Evolutionary conservation across 2,888 invertebrate genomes (phyloP).

Genomic region (Heliconius sara): DNA sequence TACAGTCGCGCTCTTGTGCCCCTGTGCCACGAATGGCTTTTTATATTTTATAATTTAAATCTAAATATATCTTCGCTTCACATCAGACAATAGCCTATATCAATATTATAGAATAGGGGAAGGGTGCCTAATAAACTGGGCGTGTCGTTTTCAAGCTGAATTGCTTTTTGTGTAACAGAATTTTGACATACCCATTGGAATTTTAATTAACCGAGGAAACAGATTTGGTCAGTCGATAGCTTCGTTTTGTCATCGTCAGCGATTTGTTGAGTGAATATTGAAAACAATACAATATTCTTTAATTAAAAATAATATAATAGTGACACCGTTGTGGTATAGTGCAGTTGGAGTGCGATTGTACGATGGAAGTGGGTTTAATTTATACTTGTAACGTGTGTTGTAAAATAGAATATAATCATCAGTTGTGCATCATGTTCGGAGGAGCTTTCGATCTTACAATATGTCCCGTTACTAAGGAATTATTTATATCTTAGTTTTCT

Average conservation of each 20-base stretch:
- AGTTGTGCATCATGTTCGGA: too few relatives aligned
- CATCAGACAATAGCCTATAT: conserved; percentile 19
- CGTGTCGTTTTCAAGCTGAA: conserved; percentile 50
- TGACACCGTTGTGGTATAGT: background rate
- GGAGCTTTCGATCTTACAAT: too few relatives aligned
- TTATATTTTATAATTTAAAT: conserved; percentile 38
- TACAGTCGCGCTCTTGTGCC: too few relatives aligned
- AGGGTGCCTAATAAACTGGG: conserved; percentile 51
- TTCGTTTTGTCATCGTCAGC: conserved; percentile 35
- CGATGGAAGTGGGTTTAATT: too few relatives aligned
- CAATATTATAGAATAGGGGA: conserved; percentile 51
- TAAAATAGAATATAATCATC: too few relatives aligned
- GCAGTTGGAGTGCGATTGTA: too few relatives aligned
- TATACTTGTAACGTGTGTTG: too few relatives aligned
- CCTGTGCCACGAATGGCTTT: background rate
- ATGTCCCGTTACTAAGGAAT: background rate
- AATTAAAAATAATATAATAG: conserved; percentile 2
- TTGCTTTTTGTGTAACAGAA: conserved; percentile 50
- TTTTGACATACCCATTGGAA: conserved; percentile 49
- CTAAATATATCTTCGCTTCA: conserved; percentile 42
- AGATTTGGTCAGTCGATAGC: conserved; percentile 43
- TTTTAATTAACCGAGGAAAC: conserved; percentile 50
- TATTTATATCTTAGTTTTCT: background rate
- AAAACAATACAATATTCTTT: conserved; percentile 13
- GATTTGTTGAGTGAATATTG: conserved; percentile 25